phyloP scores from a whole-genome alignment of 2,797 vertebrate species.

The Coregonus ussuriensis region DNA sequence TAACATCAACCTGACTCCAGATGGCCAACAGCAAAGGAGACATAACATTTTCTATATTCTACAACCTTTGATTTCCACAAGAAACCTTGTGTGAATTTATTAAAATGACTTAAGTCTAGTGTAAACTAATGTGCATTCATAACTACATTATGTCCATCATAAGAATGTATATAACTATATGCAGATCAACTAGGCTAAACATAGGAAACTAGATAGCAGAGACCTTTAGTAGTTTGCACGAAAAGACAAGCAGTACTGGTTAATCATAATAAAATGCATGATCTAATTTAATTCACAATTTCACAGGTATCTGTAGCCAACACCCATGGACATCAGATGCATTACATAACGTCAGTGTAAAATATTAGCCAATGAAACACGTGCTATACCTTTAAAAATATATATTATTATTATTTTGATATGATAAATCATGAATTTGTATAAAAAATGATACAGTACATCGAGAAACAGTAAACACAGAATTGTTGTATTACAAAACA shows the following conservation, averaged over 20 bases:
- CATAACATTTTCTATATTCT: background rate
- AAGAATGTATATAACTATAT: too few species aligned
- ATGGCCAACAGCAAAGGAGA: background rate
- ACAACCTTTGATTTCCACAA: too few species aligned
- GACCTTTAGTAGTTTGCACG: too few species aligned
- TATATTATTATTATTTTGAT: background rate
- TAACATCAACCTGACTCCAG: background rate
- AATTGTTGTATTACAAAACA: background rate
- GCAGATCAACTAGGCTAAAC: too few species aligned
- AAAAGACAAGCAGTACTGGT: too few species aligned
- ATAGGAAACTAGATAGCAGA: too few species aligned
- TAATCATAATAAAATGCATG: too few species aligned
- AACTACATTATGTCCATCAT: too few species aligned
- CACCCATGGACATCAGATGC: background rate
- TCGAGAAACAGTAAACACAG: background rate
- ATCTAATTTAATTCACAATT: too few species aligned
- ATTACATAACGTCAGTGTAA: background rate
- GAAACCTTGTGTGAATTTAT: too few species aligned
- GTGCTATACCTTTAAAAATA: background rate
- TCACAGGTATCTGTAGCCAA: background rate
- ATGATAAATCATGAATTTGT: background rate
- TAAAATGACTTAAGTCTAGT: too few species aligned
- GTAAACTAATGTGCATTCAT: too few species aligned
- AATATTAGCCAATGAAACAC: background rate
- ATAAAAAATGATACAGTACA: background rate